A percentile compares a stretch with the other conserved stretches of the same genome.
Evolutionary conservation across 2,113 vertebrate genomes (phyloP).

Genomic region (Dromiciops gliroides): DNA sequence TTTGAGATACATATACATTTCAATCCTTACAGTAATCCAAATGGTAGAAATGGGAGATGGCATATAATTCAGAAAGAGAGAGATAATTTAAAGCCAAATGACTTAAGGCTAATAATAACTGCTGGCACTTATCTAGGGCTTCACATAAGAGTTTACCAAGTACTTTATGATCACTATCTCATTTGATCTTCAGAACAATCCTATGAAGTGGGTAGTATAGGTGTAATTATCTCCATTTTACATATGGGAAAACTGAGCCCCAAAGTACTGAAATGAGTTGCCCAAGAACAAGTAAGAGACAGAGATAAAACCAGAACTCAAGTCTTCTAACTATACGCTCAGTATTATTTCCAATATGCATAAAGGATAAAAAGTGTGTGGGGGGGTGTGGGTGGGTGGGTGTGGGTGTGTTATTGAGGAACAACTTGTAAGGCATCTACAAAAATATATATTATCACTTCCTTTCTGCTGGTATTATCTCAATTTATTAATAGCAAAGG

Average conservation of each 20-base stretch:
- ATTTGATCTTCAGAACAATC: background rate
- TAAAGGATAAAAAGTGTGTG: background rate
- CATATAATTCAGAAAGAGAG: constrained; percentile 27
- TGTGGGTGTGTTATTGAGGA: background rate
- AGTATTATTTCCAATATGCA: background rate
- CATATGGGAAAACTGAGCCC: background rate
- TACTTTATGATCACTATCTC: background rate
- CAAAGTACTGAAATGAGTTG: background rate
- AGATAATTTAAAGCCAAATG: background rate
- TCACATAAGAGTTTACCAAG: background rate
- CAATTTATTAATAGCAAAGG: background rate
- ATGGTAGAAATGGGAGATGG: constrained; percentile 48
- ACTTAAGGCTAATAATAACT: background rate
- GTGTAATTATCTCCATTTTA: background rate
- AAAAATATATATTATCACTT: background rate
- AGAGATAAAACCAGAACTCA: background rate
- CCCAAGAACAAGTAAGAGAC: background rate
- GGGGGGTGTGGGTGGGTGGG: too few relatives aligned
- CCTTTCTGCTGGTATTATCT: background rate
- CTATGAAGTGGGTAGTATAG: background rate
- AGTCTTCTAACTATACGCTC: background rate
- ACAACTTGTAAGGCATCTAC: background rate
- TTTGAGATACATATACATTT: constrained; percentile 66
- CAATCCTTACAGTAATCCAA: constrained; percentile 55
- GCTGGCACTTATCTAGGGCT: background rate